Percentiles rank a stretch among this genome's conserved stretches.
phyloP scores from a whole-genome alignment of 2,888 invertebrate species.

The Leuctra nigra region DNA sequence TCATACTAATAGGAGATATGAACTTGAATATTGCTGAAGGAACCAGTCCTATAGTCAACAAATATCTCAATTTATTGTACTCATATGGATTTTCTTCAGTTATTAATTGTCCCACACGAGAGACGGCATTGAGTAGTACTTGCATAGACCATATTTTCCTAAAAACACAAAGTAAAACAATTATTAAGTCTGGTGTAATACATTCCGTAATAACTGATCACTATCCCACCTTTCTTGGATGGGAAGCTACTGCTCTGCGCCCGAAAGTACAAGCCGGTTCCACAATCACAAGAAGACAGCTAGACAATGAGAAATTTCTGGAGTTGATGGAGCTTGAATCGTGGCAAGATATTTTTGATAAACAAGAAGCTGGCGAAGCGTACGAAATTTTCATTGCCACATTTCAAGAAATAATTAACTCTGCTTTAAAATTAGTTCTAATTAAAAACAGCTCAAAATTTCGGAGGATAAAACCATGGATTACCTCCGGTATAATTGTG shows the following conservation, averaged over 20 bases:
- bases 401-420: too few relatives aligned
- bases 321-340: background rate
- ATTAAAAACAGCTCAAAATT: too few relatives aligned
- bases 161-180: background rate
- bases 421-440: too few relatives aligned
- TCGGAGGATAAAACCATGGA: too few relatives aligned
- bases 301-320: background rate
- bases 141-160: constrained; percentile 2
- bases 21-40: background rate
- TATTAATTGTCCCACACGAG: background rate
- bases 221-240: too few relatives aligned
- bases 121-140: background rate
- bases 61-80: background rate
- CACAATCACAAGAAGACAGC: too few relatives aligned
- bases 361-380: background rate
- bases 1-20: background rate
- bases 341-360: background rate
- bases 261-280: too few relatives aligned
- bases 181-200: background rate
- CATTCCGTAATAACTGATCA: too few relatives aligned
- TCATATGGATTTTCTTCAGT: background rate
- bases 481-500: too few relatives aligned
- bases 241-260: too few relatives aligned
- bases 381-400: background rate
- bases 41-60: background rate